These are phyloP conservation scores for Orthosia gracilis DNA, from an alignment of 2,888 invertebrate genomes.

Conservation along the genomic window DNA sequence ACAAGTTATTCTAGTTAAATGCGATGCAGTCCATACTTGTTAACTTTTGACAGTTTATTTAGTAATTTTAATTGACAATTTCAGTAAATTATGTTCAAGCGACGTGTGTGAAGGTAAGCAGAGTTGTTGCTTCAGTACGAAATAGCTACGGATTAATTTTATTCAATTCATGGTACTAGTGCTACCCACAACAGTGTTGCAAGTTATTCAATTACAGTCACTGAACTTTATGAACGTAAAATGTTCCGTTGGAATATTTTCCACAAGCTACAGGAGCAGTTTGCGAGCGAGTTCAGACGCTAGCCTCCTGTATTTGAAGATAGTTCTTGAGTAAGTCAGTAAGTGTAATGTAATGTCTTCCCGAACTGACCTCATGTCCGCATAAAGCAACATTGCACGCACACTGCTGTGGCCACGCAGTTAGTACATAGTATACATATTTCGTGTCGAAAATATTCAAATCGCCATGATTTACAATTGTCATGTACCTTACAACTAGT, in stretches of 20 bases:
- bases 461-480: slow-evolving; percentile 52
- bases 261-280: not conserved
- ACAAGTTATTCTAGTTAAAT: slow-evolving; percentile 62
- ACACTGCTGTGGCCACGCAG: slow-evolving; percentile 17
- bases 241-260: not conserved
- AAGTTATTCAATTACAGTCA: not conserved
- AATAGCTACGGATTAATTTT: slow-evolving; percentile 22
- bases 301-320: not conserved
- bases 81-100: slow-evolving; percentile 57
- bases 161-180: slow-evolving; percentile 44
- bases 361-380: not conserved
- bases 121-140: slow-evolving; percentile 34
- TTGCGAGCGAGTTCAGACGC: not conserved
- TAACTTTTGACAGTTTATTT: slow-evolving; percentile 52
- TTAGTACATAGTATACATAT: slow-evolving; percentile 36
- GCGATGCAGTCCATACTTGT: slow-evolving; percentile 63
- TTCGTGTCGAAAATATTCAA: slow-evolving; percentile 53
- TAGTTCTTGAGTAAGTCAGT: not conserved
- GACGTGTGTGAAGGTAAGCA: slow-evolving; percentile 35
- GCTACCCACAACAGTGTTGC: slow-evolving; percentile 30
- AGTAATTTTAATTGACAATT: slow-evolving; percentile 66
- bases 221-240: not conserved
- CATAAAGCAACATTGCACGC: not conserved
- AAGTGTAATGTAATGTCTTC: too few species aligned
- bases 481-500: slow-evolving; percentile 56